These are phyloP conservation scores for Chaetophractus vellerosus DNA, from an alignment of 2,797 vertebrate species.

Conservation along the genomic window DNA sequence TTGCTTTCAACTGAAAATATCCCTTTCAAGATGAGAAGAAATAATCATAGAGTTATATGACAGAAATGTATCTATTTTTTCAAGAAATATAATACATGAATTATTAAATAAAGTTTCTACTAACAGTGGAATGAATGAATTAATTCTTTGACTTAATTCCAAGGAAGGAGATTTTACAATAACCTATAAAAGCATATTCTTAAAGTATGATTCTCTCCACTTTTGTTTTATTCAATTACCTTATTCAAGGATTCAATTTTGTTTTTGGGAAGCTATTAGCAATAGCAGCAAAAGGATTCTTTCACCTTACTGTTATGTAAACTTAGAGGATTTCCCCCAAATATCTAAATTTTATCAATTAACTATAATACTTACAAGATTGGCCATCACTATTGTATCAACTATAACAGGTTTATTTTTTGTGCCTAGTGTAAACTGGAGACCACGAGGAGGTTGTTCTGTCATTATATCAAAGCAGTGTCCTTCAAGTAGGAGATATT, in stretches of 20 bases:
- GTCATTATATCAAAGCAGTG: conserved; percentile 96
- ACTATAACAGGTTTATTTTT: conserved; percentile 93
- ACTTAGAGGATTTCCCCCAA: background rate
- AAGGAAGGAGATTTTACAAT: conserved; percentile 48
- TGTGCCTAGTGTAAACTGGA: conserved; percentile 97
- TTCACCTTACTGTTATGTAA: conserved; percentile 30
- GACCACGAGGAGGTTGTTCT: conserved; percentile 95
- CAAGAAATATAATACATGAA: background rate
- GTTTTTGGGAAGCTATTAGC: background rate
- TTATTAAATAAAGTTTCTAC: background rate
- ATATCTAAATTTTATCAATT: background rate
- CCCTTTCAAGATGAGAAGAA: conserved; percentile 91
- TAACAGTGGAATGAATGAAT: background rate
- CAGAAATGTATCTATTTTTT: background rate
- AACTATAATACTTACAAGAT: conserved; percentile 92
- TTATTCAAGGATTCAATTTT: conserved; percentile 28
- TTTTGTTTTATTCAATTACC: conserved; percentile 23
- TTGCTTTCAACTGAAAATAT: conserved; percentile 99
- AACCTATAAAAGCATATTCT: background rate
- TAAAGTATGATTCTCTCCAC: background rate
- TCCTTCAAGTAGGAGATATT: conserved; percentile 96
- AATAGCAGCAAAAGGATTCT: conserved; percentile 9
- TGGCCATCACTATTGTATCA: conserved; percentile 99
- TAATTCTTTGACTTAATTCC: conserved; percentile 52
- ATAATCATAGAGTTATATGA: background rate